Evolutionary conservation across 2,113 vertebrate species (phyloP).

Genomic region (Vulpes vulpes): DNA sequence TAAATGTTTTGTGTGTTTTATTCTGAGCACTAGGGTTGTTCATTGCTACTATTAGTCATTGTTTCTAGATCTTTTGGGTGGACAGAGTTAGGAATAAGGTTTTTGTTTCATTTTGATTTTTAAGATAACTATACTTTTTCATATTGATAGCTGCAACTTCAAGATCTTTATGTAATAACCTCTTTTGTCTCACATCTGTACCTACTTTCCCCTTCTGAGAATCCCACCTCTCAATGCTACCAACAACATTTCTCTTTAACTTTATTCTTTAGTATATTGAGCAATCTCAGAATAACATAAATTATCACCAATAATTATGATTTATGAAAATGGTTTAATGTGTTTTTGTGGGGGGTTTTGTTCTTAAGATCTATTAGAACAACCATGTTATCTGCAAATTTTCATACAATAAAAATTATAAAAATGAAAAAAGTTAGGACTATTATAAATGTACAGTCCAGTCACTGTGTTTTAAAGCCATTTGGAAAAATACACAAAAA

Average conservation of each 20-base stretch:
- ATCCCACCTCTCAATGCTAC: not conserved
- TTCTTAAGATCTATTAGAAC: not conserved
- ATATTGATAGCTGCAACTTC: not conserved
- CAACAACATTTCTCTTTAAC: not conserved
- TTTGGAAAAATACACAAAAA: not conserved
- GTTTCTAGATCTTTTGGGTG: not conserved
- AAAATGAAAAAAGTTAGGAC: not conserved
- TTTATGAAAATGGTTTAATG: conserved; percentile 44
- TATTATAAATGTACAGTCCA: not conserved
- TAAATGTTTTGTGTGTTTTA: not conserved
- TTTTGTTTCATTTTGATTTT: conserved; percentile 27
- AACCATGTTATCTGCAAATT: not conserved
- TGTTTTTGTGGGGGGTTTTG: not conserved
- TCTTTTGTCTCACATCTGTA: not conserved
- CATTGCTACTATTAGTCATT: not conserved
- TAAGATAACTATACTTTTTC: not conserved
- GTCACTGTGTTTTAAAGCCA: not conserved
- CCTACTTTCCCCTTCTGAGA: not conserved
- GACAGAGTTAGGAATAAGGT: conserved; percentile 14
- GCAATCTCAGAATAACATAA: not conserved
- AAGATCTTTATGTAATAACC: not conserved
- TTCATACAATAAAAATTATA: not conserved
- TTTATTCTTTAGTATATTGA: not conserved
- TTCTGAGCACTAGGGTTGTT: not conserved
- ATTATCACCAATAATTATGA: not conserved